These are phyloP conservation scores for Fopius arisanus DNA, from an alignment of 1,140 invertebrate species.

Conservation along the genomic window DNA sequence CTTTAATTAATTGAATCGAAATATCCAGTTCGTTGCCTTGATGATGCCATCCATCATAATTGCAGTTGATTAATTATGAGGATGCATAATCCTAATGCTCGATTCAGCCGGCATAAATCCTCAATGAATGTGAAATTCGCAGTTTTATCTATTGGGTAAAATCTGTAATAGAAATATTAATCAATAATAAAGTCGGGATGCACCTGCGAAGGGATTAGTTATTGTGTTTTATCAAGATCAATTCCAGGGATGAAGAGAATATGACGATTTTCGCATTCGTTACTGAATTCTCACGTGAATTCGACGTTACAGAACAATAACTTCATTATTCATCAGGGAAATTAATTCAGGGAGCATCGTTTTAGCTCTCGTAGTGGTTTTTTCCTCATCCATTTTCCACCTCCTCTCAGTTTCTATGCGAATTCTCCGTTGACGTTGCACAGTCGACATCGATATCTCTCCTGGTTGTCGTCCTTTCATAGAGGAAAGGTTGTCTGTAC, in stretches of 20 bases:
- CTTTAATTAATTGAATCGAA: no score
- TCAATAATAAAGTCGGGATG: no score
- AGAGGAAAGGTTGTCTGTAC: constrained; percentile 9
- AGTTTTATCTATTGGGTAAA: neutral
- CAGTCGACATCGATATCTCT: constrained; percentile 9
- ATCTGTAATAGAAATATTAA: neutral
- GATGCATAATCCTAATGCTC: constrained; percentile 55
- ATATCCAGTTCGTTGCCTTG: constrained; percentile 54
- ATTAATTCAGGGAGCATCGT: constrained; percentile 16
- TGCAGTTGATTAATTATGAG: constrained; percentile 61
- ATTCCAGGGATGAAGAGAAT: neutral
- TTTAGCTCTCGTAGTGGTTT: constrained; percentile 12
- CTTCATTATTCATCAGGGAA: constrained; percentile 20
- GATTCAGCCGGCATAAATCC: constrained; percentile 35
- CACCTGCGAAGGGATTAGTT: neutral
- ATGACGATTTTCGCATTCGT: neutral
- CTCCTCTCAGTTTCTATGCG: neutral
- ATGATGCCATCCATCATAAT: constrained; percentile 54
- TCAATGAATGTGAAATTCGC: constrained; percentile 42
- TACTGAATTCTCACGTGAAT: neutral
- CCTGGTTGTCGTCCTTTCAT: neutral
- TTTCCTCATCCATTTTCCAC: constrained; percentile 6
- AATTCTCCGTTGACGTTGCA: neutral
- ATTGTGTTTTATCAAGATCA: neutral
- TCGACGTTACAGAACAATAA: constrained; percentile 7